Evolutionary conservation across 2,888 invertebrate genomes (phyloP), one percentile per base, ranked within the genome.

Genomic region (Pheosia tremula): DNA sequence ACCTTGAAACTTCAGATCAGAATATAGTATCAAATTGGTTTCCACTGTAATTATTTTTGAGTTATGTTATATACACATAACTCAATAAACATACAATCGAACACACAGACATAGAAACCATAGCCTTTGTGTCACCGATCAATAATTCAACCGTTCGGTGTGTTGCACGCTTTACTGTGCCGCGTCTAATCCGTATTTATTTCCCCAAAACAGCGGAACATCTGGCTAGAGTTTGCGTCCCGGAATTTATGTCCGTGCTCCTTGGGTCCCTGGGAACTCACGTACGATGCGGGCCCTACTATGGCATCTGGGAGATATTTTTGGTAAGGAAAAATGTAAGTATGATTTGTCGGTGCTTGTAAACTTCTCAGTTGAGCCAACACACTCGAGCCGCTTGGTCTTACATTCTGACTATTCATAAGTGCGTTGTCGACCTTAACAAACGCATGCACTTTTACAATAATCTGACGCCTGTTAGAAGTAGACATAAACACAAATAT

Each of bases 101-200:
- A 61, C 59, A 60, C 52, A 61, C 49, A 61, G 38, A 62, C 58
- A 55, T 47, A 37, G 47, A 50, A 63, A 58, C 56, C 47, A 57
- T 56, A 58, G 43, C 59, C 57, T 63, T 62, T 63, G 61, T 63
- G 61, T 53, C 67, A 75, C 72, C 79, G 80, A 83, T 88, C 86
- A 87, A 88, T 88, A 89, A 88, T 89, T 89, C 86, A 88, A 77
- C 72, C 73, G 79, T 77, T 74, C 78, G 68, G 79, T 84, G 86
- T 86, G 76, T 82, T 84, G 80, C 76, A 63, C 78, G 81, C 82
- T 79, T 82, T 82, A 77, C 82, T 68, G 78, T 79, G 77, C 74
- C 82, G 83, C 85, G 81, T 87, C 86, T 88, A 88, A 88, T 87
- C 87, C 89, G 91, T 90, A 91, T 91, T 91, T 91, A 91, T 91